Evolutionary conservation across 2,888 invertebrate genomes (phyloP), one percentile per base, ranked within the genome.

Genomic region (Cheilosia scutellata): DNA sequence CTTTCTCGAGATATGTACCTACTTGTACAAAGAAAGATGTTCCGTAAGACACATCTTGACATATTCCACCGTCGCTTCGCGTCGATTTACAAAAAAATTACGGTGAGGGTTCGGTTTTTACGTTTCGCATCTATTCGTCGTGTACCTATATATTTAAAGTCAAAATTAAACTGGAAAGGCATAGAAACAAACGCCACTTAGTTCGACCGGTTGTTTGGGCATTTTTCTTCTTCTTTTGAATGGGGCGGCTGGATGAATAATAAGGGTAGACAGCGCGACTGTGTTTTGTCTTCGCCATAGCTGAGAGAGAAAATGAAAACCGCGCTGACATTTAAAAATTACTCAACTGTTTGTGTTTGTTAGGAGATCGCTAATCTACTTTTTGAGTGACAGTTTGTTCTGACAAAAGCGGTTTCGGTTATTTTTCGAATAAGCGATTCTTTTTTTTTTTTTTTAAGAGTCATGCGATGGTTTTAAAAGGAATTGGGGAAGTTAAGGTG

Each of bases 301-400:
- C 20, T 20, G 20, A 20, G 49, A 9, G 11, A 55, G 40, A 33
- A 82, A 55, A 49, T 44, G 33, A 60, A 60, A 42, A 72, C 65
- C 58, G 84, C 71, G 75, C 70, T 84, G 84, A 80, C 84, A 71
- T 80, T 76, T 84, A 71, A 79, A 80, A 84, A 84, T 80, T 65
- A 80, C 63, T 84, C 74, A 53, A 58, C 79, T 79, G 70, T 63
- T 60, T 65, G 33, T 47, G 42, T 27, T 63, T 7, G 37, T 16
- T 29, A 37, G 31, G 25, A 70, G 75, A 79, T 79, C 79, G 74
- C 75, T 79, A 84, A 84, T 84, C 84, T 84, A 70, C 58, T 55
- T 62, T 53, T 16, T 84, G 79, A 79, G 65, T 84, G 80, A 84
- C 84, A 71, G 84, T 75, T 71, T 80, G 60, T 44, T 31, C 58